Evolutionary conservation across 2,113 vertebrate species (phyloP), one percentile per base, ranked within the genome.

Genomic region (zebrafish (Danio rerio)): DNA sequence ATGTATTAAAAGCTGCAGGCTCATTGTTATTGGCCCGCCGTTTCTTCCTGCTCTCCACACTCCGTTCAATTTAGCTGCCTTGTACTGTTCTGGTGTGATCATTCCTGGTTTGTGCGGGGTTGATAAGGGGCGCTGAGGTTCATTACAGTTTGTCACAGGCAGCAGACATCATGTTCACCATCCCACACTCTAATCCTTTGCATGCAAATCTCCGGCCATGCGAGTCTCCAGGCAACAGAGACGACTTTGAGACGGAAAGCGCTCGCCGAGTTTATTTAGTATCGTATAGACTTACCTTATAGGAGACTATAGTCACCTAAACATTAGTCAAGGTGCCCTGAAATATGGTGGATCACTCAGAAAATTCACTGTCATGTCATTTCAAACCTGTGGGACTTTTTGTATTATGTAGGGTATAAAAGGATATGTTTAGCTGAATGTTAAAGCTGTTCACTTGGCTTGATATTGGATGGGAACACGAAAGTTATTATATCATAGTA

Each of bases 181-280:
- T 75, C 49, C 73, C 77, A 52, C 82, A 87, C 85, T 74, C 53
- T 86, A 88, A 87, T 85, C 89, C 88, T 91, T 86, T 92, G 90
- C 90, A 91, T 90, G 81, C 82, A 90, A 89, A 93, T 92, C 86
- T 89, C 50, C 68, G 69, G 59, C 62, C 82, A 47, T n/a, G 81
- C 82, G 18, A 68, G 82, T 89, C 86, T 86, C 80, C 65, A 62
- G 76, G 87, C 88, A 86, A 86, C 86, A 72, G 85, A 81, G 82
- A 72, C 68, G 84, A 87, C 81, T 75, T 88, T 85, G 84, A 88
- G 82, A 75, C 78, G 81, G 81, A 83, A 66, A 61, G 18, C n/a
- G 66, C 49, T 18, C 9, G 0, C 40, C 7, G 42, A 49, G 20
- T 77, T 62, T 50, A 55, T 66, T 65, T 18, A 40, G 21, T n/a